Conservation (phyloP, 2,113 vertebrate genomes). For the Dascyllus trimaculatus region DNA sequence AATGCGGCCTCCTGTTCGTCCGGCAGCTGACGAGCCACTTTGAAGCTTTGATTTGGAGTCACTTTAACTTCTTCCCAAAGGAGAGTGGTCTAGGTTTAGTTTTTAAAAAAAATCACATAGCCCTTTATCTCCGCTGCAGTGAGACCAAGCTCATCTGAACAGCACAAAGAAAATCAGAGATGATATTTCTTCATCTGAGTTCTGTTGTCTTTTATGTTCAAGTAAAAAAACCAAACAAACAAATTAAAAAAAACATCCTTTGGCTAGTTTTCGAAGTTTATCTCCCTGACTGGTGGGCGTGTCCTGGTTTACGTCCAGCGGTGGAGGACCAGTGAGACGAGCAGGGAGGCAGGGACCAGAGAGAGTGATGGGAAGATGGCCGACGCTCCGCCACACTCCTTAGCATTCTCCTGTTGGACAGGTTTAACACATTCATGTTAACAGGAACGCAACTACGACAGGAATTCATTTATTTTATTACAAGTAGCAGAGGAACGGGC, state of each 20-base stretch:
- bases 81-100: neutral
- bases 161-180: neutral
- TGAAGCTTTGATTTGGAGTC: neutral
- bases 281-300: neutral
- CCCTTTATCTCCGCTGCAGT: conserved; percentile 26
- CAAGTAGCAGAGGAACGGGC: too few relatives aligned
- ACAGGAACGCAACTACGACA: neutral
- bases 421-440: neutral
- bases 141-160: neutral
- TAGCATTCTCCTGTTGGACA: conserved; percentile 90
- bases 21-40: neutral
- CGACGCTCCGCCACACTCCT: conserved; percentile 90
- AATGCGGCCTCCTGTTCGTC: neutral
- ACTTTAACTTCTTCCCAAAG: neutral
- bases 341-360: conserved; percentile 81
- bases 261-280: neutral
- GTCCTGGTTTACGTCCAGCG: conserved; percentile 58
- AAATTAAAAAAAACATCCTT: conserved; percentile 12
- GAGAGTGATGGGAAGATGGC: conserved; percentile 66
- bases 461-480: too few relatives aligned
- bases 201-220: neutral
- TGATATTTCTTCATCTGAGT: neutral
- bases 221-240: neutral
- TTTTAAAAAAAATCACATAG: neutral
- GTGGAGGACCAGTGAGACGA: conserved; percentile 74